A percentile compares a stretch with the other conserved stretches of the same genome.
phyloP scores from a whole-genome alignment of 2,113 vertebrate genomes.

The Alaudala cheleensis region DNA sequence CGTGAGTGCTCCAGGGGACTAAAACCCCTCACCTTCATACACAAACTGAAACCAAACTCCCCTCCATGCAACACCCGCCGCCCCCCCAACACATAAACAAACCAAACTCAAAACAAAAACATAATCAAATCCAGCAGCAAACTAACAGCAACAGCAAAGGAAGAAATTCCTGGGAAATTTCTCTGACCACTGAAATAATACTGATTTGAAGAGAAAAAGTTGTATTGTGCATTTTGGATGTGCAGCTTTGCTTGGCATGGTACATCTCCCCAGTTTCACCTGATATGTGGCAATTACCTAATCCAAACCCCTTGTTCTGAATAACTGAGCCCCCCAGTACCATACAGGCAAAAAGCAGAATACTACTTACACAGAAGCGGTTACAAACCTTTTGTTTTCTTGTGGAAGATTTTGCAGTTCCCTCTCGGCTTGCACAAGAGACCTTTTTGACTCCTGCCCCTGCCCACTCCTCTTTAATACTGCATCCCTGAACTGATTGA shows the following conservation, averaged over 20 bases:
- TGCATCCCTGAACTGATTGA: conserved; percentile 85
- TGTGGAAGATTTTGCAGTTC: conserved; percentile 40
- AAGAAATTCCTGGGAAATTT: background rate
- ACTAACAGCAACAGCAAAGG: background rate
- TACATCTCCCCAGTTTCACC: background rate
- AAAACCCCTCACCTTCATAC: background rate
- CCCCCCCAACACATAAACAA: background rate
- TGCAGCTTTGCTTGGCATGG: background rate
- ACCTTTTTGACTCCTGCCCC: conserved; percentile 65
- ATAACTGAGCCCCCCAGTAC: background rate
- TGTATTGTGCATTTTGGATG: background rate
- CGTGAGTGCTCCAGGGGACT: background rate
- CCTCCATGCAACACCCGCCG: too few relatives aligned
- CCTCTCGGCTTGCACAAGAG: conserved; percentile 42
- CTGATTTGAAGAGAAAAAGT: background rate
- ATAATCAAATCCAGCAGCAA: background rate
- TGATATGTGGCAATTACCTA: background rate
- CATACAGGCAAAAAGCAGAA: background rate
- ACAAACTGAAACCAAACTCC: background rate
- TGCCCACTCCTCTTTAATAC: conserved; percentile 82
- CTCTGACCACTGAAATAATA: background rate
- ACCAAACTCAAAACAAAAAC: background rate
- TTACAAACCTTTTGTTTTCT: conserved; percentile 63
- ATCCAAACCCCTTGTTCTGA: background rate
- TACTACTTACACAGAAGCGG: background rate